These are phyloP conservation scores for Orchesellides sinensis DNA, from an alignment of 2,888 invertebrate species.

Conservation along the genomic window DNA sequence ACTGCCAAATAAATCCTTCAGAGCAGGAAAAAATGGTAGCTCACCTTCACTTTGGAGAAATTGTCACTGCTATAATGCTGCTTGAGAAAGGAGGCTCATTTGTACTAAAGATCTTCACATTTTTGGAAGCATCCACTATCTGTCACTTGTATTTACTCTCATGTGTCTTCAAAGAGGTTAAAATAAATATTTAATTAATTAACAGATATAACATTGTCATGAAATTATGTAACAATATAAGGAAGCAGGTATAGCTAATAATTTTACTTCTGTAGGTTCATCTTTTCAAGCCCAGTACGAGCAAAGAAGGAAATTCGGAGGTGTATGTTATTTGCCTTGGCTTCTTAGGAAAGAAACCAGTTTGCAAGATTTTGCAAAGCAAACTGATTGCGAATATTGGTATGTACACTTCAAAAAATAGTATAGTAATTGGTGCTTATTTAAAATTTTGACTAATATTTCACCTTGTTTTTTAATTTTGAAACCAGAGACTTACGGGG, in stretches of 20 bases:
- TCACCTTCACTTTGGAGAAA: slow-evolving; percentile 90
- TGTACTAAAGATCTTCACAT: slow-evolving; percentile 93
- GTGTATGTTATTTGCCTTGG: slow-evolving; percentile 88
- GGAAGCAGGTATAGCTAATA: slow-evolving; percentile 5
- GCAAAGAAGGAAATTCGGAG: slow-evolving; percentile 97
- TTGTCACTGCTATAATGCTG: slow-evolving; percentile 85
- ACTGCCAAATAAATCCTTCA: slow-evolving; percentile 88
- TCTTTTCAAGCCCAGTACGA: slow-evolving; percentile 92
- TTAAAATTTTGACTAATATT: no score
- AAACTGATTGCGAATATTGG: slow-evolving; percentile 31
- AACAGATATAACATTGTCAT: not conserved
- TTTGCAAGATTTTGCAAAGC: slow-evolving; percentile 2
- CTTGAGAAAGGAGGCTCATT: slow-evolving; percentile 86
- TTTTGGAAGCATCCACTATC: slow-evolving; percentile 89
- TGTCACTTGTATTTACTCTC: slow-evolving; percentile 88
- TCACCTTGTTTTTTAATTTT: no score
- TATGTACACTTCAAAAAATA: not conserved
- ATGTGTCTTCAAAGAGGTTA: slow-evolving; percentile 82
- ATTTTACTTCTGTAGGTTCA: slow-evolving; percentile 79
- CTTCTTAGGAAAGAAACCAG: slow-evolving; percentile 79
- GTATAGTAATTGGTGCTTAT: no score
- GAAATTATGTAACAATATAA: not conserved
- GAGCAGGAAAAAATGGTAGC: slow-evolving; percentile 90
- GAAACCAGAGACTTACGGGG: slow-evolving; percentile 75
- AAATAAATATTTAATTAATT: not conserved